Evolutionary conservation across 2,797 vertebrate species (phyloP).

Genomic region (Arrhamphus sclerolepis): DNA sequence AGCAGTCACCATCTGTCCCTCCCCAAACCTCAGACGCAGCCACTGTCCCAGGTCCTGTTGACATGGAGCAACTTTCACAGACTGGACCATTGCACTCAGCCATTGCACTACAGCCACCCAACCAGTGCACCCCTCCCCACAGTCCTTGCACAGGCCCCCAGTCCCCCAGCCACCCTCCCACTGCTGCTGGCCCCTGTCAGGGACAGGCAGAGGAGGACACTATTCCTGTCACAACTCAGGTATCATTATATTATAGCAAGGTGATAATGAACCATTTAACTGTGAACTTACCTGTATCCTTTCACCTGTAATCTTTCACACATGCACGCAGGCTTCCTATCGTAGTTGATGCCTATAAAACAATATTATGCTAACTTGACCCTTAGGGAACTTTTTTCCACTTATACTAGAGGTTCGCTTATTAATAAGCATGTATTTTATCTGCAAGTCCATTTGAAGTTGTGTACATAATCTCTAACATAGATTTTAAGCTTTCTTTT

Average conservation of each 20-base stretch:
- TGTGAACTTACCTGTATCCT: not conserved
- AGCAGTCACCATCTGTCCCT: not conserved
- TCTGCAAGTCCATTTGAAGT: not conserved
- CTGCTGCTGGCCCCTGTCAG: conserved; percentile 11
- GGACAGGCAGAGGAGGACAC: conserved; percentile 16
- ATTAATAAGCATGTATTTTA: not conserved
- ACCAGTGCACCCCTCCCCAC: conserved; percentile 74
- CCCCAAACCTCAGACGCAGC: conserved; percentile 21
- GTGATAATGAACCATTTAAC: not conserved
- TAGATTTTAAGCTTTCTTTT: not conserved
- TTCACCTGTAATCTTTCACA: too few relatives aligned
- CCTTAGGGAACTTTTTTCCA: not conserved
- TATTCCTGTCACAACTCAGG: conserved; percentile 38
- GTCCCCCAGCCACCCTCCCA: conserved; percentile 5
- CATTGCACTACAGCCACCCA: conserved; percentile 85
- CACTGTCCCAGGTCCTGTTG: conserved; percentile 10
- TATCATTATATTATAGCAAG: conserved; percentile 19
- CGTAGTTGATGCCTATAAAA: conserved; percentile 5
- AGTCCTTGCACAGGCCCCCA: not conserved
- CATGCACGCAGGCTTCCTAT: conserved; percentile 3
- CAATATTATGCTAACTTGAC: conserved; percentile 2
- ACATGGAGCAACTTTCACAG: conserved; percentile 64
- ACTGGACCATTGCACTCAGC: conserved; percentile 80
- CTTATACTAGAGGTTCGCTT: not conserved
- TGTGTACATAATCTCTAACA: too few relatives aligned